Evolutionary conservation across 2,888 invertebrate genomes (phyloP), one percentile per base, ranked within the genome.

Genomic region (Drosophila multiciliata): DNA sequence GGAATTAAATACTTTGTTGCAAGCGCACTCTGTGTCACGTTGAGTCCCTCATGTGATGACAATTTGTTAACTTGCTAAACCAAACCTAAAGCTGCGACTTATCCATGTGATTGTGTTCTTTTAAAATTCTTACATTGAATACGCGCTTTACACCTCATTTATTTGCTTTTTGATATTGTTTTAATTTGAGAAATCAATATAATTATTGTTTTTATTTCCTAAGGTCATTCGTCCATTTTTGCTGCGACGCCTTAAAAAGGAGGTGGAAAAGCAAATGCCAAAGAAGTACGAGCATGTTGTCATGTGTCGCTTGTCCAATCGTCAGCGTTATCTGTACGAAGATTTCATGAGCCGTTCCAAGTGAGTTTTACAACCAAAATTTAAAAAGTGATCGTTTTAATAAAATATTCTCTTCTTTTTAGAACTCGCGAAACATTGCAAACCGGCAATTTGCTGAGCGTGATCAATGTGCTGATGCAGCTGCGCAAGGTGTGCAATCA

Each of bases 301-400:
- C 32, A 95, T 98, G 95, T 99, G 99, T 91, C 95, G 98, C 58
- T 94, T 99, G 83, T 98, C 99, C 42, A 98, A 98, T 93, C 95
- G 99, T 42, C 99, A 99, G 93, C 95, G 99, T 77, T 99, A 96
- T 94, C 95, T 99, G 69, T 99, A 99, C 94, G 99, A 99, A 94
- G 99, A 99, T 93, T 99, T 99, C 94, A 99, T 99, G 99, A 96
- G 98, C 62, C 95, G 98, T 89, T 96, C 99, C 91, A 97, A 97
- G 97, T 97, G 94, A 95, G 96, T 94, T 33, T 20, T 11, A 26
- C 6, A 38, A 45, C 0, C 38, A 8, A 12, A 7, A 9, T 15
- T 45, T 0, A 8, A 2, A 15, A 33, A 40, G 12, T 7, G 1
- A 17, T 0, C 4, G 11, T 9, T 11, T 20, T 23, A 15, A 15